Evolutionary conservation across 2,888 invertebrate genomes (phyloP).

Genomic region (Neoitamus cyanurus): DNA sequence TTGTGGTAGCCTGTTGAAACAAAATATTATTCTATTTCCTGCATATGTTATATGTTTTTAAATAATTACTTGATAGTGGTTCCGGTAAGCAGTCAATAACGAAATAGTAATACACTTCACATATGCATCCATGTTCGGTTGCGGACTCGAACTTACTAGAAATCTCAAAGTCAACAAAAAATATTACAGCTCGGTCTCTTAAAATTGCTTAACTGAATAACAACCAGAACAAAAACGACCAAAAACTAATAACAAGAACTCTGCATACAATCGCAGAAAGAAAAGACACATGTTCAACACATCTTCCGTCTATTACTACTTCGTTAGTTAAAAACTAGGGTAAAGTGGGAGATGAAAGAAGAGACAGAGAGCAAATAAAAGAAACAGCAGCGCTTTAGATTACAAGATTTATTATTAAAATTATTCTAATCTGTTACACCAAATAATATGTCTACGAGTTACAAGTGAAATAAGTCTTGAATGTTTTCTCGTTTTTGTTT

Average conservation of each 20-base stretch:
- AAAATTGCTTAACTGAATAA: background rate
- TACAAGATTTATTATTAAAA: conserved; percentile 53
- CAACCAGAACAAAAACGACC: background rate
- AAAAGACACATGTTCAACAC: conserved; percentile 31
- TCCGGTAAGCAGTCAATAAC: conserved; percentile 47
- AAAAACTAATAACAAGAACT: background rate
- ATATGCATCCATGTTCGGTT: conserved; percentile 41
- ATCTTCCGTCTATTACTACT: conserved; percentile 55
- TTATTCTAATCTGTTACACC: conserved; percentile 52
- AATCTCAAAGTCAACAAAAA: background rate
- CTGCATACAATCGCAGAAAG: background rate
- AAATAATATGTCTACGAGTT: conserved; percentile 43
- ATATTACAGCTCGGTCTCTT: background rate
- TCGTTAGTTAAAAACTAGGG: conserved; percentile 52
- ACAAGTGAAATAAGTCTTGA: conserved; percentile 41
- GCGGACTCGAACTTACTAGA: conserved; percentile 8
- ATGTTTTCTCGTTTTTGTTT: background rate
- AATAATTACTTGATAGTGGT: conserved; percentile 53
- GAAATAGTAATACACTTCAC: conserved; percentile 52
- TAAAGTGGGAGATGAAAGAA: conserved; percentile 15
- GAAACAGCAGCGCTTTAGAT: conserved; percentile 26
- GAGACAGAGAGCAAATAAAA: background rate
- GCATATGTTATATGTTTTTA: conserved; percentile 12
- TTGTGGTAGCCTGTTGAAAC: conserved; percentile 28
- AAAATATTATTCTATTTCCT: conserved; percentile 34